Base-by-base conservation (phyloP, 2,113 vertebrate species). In the Paraplagusia blochii region DNA sequence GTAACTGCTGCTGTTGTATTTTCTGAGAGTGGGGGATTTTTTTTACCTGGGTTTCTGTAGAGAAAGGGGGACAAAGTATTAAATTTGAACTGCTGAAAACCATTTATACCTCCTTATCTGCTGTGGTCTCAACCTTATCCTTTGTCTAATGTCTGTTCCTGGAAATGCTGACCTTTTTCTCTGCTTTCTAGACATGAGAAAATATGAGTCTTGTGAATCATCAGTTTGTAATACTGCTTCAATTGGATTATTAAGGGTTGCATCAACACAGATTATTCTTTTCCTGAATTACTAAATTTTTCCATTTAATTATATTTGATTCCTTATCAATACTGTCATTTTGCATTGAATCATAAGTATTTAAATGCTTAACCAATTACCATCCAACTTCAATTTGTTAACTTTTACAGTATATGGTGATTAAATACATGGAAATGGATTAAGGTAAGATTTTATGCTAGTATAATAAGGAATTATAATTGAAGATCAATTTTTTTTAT, bases 1-100 rank as follows among this genome's bases (percentile, higher is more conserved):
- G 85, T 92, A 93, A 94, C 93, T 92, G 93, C 95, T 95, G 94
- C 95, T 96, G 93, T 94, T 95, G 94, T 95, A 95, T 95, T 98
- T 97, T 97, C 96, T 93, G 94, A 92, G 92, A 92, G 93, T 89
- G 92, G 94, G 84, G 83, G 79, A 85, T 88, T 88, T 90, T 89
- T 96, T 96, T 95, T 95, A 95, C 92, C 94, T 95, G 93, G 94
- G 93, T 88, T 90, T 90, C 85, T 95, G 94, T 93, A 91, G 91
- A 90, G 90, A 91, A 85, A 81, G 84, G 86, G 93, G 91, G 91
- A 90, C 88, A 89, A 85, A 86, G 88, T 89, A 91, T 90, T 92
- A 94, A 93, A 94, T 94, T 94, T 93, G 92, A 95, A 95, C 92
- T 94, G 92, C 93, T 95, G 92, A 88, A 90, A 88, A 89, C 83